Evolutionary conservation across 2,888 invertebrate species (phyloP).

Genomic region (Ichneumon xanthorius): DNA sequence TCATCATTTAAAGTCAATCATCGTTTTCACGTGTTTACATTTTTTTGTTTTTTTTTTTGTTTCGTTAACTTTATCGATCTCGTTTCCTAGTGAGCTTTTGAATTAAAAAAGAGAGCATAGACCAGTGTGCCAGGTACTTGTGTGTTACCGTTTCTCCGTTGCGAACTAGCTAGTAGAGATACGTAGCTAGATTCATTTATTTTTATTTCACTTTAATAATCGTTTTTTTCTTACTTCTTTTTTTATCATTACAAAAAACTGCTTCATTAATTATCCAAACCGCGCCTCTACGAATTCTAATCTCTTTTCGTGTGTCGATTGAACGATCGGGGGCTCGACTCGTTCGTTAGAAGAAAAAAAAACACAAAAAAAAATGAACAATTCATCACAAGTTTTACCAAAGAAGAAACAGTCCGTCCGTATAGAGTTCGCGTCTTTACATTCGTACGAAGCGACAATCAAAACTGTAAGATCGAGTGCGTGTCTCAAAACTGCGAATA

Average conservation of each 20-base stretch:
- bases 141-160: conserved; percentile 79
- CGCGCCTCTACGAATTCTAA: conserved; percentile 30
- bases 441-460: conserved; percentile 12
- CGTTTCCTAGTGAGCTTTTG: conserved; percentile 73
- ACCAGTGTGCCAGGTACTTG: conserved; percentile 83
- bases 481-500: conserved; percentile 37
- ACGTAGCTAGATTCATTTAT: conserved; percentile 78
- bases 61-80: conserved; percentile 34
- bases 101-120: conserved; percentile 80
- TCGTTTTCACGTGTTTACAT: conserved; percentile 29
- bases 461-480: conserved; percentile 44
- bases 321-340: conserved; percentile 41
- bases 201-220: conserved; percentile 45
- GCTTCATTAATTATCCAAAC: conserved; percentile 31
- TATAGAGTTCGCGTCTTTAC: conserved; percentile 18
- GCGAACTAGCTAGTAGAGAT: conserved; percentile 66
- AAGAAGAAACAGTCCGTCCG: conserved; percentile 26
- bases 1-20: conserved; percentile 55
- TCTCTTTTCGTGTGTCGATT: conserved; percentile 16
- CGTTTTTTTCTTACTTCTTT: conserved; percentile 42
- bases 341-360: conserved; percentile 35
- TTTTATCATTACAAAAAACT: conserved; percentile 28
- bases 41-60: neutral
- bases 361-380: conserved; percentile 25
- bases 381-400: conserved; percentile 4